Conservation (phyloP, 2,888 invertebrate species). For the Serrognathus titanus region DNA sequence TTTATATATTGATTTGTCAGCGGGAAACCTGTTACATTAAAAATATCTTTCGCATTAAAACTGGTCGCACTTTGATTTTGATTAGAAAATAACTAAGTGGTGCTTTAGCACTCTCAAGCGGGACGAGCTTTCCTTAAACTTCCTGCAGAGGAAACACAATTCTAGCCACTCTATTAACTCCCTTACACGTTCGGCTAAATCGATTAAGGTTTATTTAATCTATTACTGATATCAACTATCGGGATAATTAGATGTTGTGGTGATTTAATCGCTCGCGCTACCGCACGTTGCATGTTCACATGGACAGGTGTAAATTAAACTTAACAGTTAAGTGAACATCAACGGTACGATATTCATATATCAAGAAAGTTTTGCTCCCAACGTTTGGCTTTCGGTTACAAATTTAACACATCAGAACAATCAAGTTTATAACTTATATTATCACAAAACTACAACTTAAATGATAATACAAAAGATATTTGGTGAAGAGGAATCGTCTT, state of each 20-base stretch:
- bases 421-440: neutral
- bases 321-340: neutral
- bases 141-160: slow-evolving; percentile 13
- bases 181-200: slow-evolving; percentile 23
- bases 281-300: no score
- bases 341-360: no score
- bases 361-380: no score
- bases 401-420: neutral
- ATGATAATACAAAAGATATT: no score
- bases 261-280: slow-evolving; percentile 12
- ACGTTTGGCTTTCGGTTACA: no score
- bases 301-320: neutral
- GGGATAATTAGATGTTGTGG: slow-evolving; percentile 20
- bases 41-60: no score
- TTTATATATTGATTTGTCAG: no score
- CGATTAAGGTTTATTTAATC: slow-evolving; percentile 29
- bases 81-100: no score
- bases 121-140: slow-evolving; percentile 10
- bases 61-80: no score
- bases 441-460: no score
- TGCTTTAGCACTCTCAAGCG: neutral
- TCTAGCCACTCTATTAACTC: slow-evolving; percentile 20
- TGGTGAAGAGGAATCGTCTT: neutral
- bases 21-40: no score
- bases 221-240: slow-evolving; percentile 21